Evolutionary conservation across 1,140 invertebrate species (phyloP).

Genomic region (Drosophila melanica): DNA sequence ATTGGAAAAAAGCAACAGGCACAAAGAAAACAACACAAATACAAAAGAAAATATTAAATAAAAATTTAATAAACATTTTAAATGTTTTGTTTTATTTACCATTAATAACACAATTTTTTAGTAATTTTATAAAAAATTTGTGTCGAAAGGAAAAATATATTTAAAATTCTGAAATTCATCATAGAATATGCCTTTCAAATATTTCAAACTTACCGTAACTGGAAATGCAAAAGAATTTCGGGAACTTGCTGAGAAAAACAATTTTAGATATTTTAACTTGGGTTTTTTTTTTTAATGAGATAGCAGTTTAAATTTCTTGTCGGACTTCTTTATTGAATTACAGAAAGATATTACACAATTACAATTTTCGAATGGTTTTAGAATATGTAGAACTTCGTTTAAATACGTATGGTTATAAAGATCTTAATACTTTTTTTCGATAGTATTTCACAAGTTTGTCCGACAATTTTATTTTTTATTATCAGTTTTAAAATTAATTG

Average conservation of each 20-base stretch:
- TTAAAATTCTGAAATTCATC: no score
- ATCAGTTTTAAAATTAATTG: conserved; percentile 32
- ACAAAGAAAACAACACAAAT: conserved; percentile 54
- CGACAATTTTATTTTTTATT: conserved; percentile 30
- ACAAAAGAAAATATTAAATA: conserved; percentile 47
- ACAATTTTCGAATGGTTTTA: conserved; percentile 32
- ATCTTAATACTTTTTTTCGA: conserved; percentile 13
- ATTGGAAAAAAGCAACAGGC: conserved; percentile 70
- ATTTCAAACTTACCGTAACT: no score
- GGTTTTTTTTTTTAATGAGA: no score
- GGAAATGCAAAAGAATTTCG: no score
- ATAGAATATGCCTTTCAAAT: no score
- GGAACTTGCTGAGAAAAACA: no score
- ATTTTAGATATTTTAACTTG: no score
- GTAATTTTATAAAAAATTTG: neutral
- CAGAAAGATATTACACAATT: conserved; percentile 32
- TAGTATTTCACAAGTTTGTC: conserved; percentile 19
- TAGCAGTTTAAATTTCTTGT: neutral
- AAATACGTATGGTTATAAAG: conserved; percentile 32
- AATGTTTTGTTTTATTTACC: neutral
- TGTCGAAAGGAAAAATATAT: no score
- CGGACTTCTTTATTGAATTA: conserved; percentile 26
- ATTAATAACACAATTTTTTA: neutral
- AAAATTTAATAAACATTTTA: conserved; percentile 66
- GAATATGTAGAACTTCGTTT: conserved; percentile 41